These are phyloP conservation scores for Drosophila longiperda DNA, from an alignment of 2,888 invertebrate species.

Conservation along the genomic window DNA sequence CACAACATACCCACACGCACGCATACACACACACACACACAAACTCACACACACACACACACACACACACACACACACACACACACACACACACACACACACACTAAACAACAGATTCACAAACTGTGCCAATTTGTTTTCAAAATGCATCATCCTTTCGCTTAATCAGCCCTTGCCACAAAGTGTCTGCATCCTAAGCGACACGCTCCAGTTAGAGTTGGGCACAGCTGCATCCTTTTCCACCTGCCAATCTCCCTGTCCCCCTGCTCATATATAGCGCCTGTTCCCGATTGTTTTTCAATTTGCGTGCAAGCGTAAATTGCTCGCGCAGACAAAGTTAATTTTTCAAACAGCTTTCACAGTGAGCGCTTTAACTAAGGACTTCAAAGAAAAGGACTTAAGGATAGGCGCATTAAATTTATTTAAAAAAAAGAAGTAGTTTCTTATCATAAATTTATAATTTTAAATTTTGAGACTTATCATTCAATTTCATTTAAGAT, in stretches of 20 bases:
- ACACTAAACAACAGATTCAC: conserved; percentile 46
- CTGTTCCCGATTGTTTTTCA: conserved; percentile 68
- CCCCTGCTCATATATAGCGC: conserved; percentile 12
- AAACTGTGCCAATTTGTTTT: conserved; percentile 80
- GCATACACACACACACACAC: neutral
- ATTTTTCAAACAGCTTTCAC: conserved; percentile 9
- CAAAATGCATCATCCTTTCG: conserved; percentile 72
- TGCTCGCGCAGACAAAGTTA: conserved; percentile 31
- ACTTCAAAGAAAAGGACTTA: neutral
- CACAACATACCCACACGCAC: neutral
- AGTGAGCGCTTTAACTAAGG: neutral
- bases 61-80: neutral
- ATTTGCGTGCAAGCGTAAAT: conserved; percentile 76
- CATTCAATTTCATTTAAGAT: neutral
- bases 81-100: neutral
- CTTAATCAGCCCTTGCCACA: conserved; percentile 53
- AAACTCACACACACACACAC: neutral
- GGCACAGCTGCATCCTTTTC: neutral
- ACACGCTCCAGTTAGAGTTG: neutral
- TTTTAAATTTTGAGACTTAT: neutral
- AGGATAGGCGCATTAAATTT: neutral
- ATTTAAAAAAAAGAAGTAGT: neutral
- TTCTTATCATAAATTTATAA: neutral
- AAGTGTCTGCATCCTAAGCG: too few relatives aligned
- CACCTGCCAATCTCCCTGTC: conserved; percentile 1